Evolutionary conservation across 1,140 invertebrate species (phyloP), one percentile per base, ranked within the genome.

Genomic region (Drosophila subobscura): DNA sequence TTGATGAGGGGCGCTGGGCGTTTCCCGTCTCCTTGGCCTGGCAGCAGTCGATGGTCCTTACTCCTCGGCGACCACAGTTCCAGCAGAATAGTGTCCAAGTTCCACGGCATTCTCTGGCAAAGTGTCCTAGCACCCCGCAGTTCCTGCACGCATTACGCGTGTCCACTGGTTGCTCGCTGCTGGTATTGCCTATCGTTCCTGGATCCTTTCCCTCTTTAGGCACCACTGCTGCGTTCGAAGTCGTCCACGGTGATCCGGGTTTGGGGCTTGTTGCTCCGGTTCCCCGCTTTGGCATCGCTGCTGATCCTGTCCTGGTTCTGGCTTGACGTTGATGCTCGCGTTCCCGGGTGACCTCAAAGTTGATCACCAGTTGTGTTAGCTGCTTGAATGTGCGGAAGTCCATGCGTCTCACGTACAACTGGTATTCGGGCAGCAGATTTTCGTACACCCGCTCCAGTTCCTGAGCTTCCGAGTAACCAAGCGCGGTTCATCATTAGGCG

Each of bases 1-100:
- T 42, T 12, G 37, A 22, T 53, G 37, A 37, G 22, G 25, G 29
- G 27, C 45, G 45, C 45, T 47, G 8, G 8, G 16, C 29, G 33
- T 49, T 58, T 58, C 29, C 55, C 10, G 56, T 2, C 5, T 14
- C 29, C 6, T n/a, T 12, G 5, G 29, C 14, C 6, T 20, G 49
- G 8, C 58, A 53, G 33, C 58, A 53, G 22, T 52, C 37, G 12
- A 52, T 7, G 5, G 58, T 53, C 12, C 49, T 29, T 2, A 53
- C 41, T 12, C 49, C 49, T 14, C 37, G 40, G 7, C 49, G 12
- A 3, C 58, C 49, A 20, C 58, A 61, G 14, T 52, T 12, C 49
- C 33, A 61, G 16, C 49, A 53, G 10, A 53, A 58, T 3, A 25
- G 23, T 2, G 42, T 16, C n/a, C 40, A 40, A 5, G 8, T 14